Base-by-base conservation (phyloP, 1,140 invertebrate genomes). In the Amphibalanus amphitrite region DNA sequence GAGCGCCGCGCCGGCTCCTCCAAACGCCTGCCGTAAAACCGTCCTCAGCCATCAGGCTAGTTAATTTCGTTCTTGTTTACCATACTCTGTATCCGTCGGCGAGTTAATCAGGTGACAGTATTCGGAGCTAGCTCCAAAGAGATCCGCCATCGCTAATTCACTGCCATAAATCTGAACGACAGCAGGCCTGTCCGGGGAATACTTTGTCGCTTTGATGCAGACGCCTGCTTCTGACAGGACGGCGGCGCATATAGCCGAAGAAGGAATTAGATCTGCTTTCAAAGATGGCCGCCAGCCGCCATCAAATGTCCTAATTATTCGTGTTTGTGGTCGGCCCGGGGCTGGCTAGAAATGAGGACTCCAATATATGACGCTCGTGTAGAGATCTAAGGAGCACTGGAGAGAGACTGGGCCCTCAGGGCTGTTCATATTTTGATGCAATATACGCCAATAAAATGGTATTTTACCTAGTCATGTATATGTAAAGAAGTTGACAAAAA, bases 61-160 rank as follows among this genome's bases (percentile, higher is more conserved):
- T 59, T 59, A 59, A 59, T 59, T 59, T 59, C 47, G 47, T 59
- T 59, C 47, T 59, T 59, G 47, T 59, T 59, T 59, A 59, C 47
- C 47, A 59, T 13, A 59, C 47, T 59, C 47, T 59, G 47, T 59
- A 59, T 59, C 47, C 47, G 47, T 59, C 47, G 10, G 47, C 6
- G 47, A 59, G 47, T 59, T 59, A 59, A 59, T 59, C 47, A 59
- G 47, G 13, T 59, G 13, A 23, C 47, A 59, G 47, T 59, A 23
- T 59, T 59, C 23, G 6, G 47, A 20, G 17, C 1, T 20, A 1
- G 47, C 13, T 6, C 47, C 47, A 59, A 59, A 59, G 47, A 59
- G 47, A 59, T 59, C 20, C 47, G 47, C 47, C 47, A 59, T 59
- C 47, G 47, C 47, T 59, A 59, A 59, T 59, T 59, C 47, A 3